These are phyloP conservation scores for Numenius phaeopus DNA, from an alignment of 2,797 vertebrate species.

Conservation along the genomic window DNA sequence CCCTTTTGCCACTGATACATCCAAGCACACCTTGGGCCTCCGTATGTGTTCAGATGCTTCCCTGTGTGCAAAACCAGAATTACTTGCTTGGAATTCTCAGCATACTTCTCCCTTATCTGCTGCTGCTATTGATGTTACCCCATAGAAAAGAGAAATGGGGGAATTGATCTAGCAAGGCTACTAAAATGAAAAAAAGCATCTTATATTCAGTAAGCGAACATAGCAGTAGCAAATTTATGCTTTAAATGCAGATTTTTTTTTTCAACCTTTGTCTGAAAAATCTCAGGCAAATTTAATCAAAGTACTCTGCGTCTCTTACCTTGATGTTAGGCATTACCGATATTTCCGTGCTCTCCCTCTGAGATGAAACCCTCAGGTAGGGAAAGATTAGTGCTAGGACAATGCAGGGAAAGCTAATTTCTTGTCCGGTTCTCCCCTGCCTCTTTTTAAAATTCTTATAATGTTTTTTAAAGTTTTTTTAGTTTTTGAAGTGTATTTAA, in stretches of 20 bases:
- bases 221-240: not conserved
- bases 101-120: not conserved
- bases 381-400: not conserved
- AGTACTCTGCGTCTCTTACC: not conserved
- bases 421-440: not conserved
- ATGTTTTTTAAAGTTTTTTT: not conserved
- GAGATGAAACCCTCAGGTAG: not conserved
- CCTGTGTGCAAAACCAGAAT: not conserved
- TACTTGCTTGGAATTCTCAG: not conserved
- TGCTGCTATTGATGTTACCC: not conserved
- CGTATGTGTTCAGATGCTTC: not conserved
- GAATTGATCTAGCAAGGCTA: not conserved
- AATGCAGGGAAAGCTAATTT: not conserved
- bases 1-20: rapidly evolving
- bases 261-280: not conserved
- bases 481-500: not conserved
- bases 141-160: not conserved
- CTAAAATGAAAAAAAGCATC: not conserved
- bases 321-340: not conserved
- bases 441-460: not conserved
- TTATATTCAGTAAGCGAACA: not conserved
- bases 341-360: not conserved
- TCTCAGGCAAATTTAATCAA: not conserved
- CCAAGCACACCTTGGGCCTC: not conserved
- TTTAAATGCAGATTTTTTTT: not conserved